These are phyloP conservation scores for Pelodiscus sinensis DNA, from an alignment of 2,113 vertebrate species.

Conservation along the genomic window DNA sequence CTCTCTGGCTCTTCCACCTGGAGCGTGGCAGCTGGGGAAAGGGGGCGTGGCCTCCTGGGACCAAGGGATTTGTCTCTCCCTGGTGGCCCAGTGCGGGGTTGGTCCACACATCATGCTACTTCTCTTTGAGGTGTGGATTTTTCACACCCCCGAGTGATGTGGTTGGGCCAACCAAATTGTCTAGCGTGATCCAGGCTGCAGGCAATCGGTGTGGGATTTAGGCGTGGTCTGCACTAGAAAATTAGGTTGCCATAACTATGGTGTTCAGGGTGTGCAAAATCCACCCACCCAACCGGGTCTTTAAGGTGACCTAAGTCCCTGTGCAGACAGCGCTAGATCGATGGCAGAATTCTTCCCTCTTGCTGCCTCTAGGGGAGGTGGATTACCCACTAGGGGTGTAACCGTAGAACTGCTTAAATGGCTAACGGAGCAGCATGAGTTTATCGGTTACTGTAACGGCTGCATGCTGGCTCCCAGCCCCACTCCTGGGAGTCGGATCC, in stretches of 20 bases:
- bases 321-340: not conserved
- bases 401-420: too few species aligned
- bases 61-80: too few species aligned
- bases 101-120: too few species aligned
- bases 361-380: not conserved
- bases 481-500: too few species aligned
- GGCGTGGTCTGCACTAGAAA: not conserved
- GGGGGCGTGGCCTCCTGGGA: too few species aligned
- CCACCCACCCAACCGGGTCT: not conserved
- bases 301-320: not conserved
- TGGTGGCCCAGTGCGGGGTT: too few species aligned
- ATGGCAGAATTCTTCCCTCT: not conserved
- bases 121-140: not conserved
- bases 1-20: too few species aligned
- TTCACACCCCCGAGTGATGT: not conserved
- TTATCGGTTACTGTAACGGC: too few species aligned
- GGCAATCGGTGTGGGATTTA: not conserved
- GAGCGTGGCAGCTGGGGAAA: too few species aligned
- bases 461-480: too few species aligned
- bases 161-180: not conserved
- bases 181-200: not conserved
- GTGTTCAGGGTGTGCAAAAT: not conserved
- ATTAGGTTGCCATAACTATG: not conserved
- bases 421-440: too few species aligned
- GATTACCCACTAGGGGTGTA: not conserved